These are phyloP conservation scores for Troides aeacus DNA, from an alignment of 2,888 invertebrate genomes.

Conservation along the genomic window DNA sequence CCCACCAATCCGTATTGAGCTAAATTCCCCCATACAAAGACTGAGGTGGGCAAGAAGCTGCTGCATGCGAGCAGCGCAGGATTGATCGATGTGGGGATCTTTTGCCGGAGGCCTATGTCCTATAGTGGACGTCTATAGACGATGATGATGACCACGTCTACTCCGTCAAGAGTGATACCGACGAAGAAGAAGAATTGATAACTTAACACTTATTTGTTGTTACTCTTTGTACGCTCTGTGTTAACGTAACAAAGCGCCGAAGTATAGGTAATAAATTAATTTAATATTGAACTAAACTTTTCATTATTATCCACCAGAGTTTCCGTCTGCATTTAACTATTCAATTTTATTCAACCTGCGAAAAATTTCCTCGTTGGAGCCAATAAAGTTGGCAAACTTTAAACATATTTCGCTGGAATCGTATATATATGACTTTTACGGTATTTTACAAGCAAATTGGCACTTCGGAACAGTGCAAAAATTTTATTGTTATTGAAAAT, in stretches of 20 bases:
- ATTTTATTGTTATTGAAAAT: neutral
- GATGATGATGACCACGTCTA: no score
- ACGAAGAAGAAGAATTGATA: neutral
- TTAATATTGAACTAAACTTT: slow-evolving; percentile 2
- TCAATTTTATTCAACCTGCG: slow-evolving; percentile 25
- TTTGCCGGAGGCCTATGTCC: no score
- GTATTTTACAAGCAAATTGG: slow-evolving; percentile 3
- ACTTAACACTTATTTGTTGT: neutral
- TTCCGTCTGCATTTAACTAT: slow-evolving; percentile 19
- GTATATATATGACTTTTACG: slow-evolving; percentile 14
- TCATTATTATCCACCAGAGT: slow-evolving; percentile 14
- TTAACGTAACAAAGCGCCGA: neutral
- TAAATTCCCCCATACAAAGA: no score
- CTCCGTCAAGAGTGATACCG: no score
- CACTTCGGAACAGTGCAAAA: neutral
- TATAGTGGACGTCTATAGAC: no score
- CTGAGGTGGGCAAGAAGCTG: no score
- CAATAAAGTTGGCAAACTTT: slow-evolving; percentile 25
- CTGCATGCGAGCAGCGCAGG: no score
- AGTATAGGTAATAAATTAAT: neutral
- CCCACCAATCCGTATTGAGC: no score
- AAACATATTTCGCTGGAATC: slow-evolving; percentile 23
- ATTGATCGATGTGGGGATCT: no score
- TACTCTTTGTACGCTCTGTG: neutral
- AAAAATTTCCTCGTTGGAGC: slow-evolving; percentile 20